phyloP scores from a whole-genome alignment of 2,888 invertebrate genomes.

The Suillia variegata region DNA sequence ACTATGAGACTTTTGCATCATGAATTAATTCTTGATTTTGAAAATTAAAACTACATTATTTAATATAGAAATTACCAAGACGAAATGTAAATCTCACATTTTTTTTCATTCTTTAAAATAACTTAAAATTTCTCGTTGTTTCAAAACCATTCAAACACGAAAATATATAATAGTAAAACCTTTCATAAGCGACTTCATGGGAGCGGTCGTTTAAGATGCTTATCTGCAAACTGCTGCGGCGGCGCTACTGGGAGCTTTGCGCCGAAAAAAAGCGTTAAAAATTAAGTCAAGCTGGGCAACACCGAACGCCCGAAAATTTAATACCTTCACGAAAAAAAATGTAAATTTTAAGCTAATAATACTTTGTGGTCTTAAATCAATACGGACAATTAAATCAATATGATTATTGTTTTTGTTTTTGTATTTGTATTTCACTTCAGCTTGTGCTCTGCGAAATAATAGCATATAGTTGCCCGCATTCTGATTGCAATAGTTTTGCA shows the following conservation, averaged over 20 bases:
- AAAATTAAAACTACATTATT: no score
- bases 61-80: no score
- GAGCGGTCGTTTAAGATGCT: conserved; percentile 16
- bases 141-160: no score
- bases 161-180: no score
- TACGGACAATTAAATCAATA: not conserved
- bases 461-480: no score
- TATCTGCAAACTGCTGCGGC: conserved; percentile 1
- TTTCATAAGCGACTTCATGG: no score
- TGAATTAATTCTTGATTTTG: no score
- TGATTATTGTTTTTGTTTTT: not conserved
- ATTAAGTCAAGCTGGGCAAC: not conserved
- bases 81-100: no score
- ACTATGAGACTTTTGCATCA: no score
- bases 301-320: not conserved
- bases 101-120: no score
- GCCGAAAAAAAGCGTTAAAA: not conserved
- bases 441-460: no score
- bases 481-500: not conserved
- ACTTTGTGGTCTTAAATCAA: not conserved
- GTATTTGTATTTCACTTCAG: not conserved
- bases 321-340: not conserved
- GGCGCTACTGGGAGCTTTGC: not conserved
- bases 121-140: no score
- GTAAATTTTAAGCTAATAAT: not conserved